These are phyloP conservation scores for Perccottus glenii DNA, from an alignment of 2,113 vertebrate genomes.

Conservation along the genomic window DNA sequence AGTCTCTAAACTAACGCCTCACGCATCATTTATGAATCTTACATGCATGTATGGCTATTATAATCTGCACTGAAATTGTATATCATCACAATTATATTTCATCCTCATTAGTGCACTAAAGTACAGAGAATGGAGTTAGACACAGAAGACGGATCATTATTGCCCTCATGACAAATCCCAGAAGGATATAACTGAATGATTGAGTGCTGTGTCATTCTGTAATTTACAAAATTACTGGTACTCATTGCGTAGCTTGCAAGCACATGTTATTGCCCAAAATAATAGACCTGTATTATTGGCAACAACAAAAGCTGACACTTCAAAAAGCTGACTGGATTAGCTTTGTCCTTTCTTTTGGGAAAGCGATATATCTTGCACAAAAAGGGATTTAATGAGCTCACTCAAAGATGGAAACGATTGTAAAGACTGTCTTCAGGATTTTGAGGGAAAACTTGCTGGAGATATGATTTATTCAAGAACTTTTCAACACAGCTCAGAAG, in stretches of 20 bases:
- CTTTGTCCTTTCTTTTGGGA: slow-evolving; percentile 15
- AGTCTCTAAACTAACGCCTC: no score
- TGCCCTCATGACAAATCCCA: background rate
- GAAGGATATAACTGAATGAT: slow-evolving; percentile 8
- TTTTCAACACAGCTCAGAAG: background rate
- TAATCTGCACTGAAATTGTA: no score
- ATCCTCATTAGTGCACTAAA: background rate
- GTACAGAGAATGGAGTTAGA: background rate
- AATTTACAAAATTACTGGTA: background rate
- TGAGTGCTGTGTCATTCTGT: slow-evolving; percentile 7
- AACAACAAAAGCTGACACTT: slow-evolving; percentile 43
- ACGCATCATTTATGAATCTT: no score
- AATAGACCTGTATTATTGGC: slow-evolving; percentile 42
- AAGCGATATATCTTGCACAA: slow-evolving; percentile 19
- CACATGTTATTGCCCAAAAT: slow-evolving; percentile 23
- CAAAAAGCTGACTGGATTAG: slow-evolving; percentile 24
- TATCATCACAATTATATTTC: background rate
- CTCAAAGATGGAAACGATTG: slow-evolving; percentile 8
- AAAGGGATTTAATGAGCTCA: slow-evolving; percentile 23
- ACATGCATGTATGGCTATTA: no score
- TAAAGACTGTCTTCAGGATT: background rate
- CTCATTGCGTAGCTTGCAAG: slow-evolving; percentile 14
- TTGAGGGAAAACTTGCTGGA: background rate
- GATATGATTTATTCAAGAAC: slow-evolving; percentile 15
- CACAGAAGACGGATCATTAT: background rate